Conservation (phyloP, 2,113 vertebrate genomes). For the Procavia capensis region DNA sequence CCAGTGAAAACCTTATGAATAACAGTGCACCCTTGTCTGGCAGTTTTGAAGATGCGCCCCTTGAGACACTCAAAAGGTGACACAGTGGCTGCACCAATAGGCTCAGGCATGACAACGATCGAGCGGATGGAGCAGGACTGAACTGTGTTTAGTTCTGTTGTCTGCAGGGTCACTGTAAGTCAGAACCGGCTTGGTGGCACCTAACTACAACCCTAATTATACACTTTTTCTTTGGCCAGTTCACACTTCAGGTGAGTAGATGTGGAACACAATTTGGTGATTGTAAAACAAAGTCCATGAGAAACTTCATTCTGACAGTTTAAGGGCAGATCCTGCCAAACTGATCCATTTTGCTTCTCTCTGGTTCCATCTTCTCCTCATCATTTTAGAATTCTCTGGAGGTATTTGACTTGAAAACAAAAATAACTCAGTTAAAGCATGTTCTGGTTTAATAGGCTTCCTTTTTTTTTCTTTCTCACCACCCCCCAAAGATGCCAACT, state of each 20-base stretch:
- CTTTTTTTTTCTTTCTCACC: not conserved
- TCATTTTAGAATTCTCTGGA: not conserved
- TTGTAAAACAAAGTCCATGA: fast-evolving
- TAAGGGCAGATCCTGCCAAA: not conserved
- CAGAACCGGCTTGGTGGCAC: too few relatives aligned
- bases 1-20: too few relatives aligned
- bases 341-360: fast-evolving
- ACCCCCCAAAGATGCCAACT: slow-evolving; percentile 65
- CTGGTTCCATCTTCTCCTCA: fast-evolving
- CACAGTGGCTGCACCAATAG: too few relatives aligned
- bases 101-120: too few relatives aligned
- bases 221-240: fast-evolving
- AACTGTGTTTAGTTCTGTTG: too few relatives aligned
- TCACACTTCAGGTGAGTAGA: fast-evolving
- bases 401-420: not conserved
- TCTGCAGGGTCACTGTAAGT: too few relatives aligned
- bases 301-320: not conserved
- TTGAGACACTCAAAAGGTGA: too few relatives aligned
- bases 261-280: fast-evolving
- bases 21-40: too few relatives aligned
- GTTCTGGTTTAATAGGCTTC: not conserved
- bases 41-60: too few relatives aligned
- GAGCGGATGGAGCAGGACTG: too few relatives aligned
- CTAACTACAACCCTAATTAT: fast-evolving
- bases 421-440: not conserved